Evolutionary conservation across 2,797 vertebrate species (phyloP).

Genomic region (Geotrypetes seraphini): DNA sequence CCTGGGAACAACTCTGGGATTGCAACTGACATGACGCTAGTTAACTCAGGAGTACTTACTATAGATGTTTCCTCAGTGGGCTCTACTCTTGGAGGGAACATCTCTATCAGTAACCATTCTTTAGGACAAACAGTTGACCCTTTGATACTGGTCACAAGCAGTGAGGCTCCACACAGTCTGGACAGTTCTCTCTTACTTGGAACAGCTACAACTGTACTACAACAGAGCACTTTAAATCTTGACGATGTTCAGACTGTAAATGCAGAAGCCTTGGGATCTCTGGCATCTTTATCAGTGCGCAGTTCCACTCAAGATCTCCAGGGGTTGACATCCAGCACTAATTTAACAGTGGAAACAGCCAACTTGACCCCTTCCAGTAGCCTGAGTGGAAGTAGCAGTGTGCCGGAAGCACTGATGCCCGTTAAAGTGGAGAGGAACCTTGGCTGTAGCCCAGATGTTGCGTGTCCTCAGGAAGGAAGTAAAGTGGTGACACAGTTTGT

Average conservation of each 20-base stretch:
- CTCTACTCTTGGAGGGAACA: conserved; percentile 52
- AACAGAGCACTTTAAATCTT: conserved; percentile 70
- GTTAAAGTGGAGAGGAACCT: conserved; percentile 54
- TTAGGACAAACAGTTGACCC: conserved; percentile 73
- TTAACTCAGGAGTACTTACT: conserved; percentile 82
- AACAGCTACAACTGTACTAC: conserved; percentile 56
- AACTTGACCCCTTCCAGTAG: conserved; percentile 47
- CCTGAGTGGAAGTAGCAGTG: conserved; percentile 39
- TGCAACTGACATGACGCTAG: conserved; percentile 71
- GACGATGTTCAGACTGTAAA: conserved; percentile 81
- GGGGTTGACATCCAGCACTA: conserved; percentile 58
- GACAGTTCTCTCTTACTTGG: conserved; percentile 65
- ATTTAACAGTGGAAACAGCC: conserved; percentile 49
- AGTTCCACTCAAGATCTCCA: conserved; percentile 53
- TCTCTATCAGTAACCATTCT: conserved; percentile 36
- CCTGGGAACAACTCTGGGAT: conserved; percentile 53
- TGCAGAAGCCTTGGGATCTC: conserved; percentile 70
- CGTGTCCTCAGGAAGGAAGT: conserved; percentile 62
- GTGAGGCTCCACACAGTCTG: conserved; percentile 64
- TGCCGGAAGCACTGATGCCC: conserved; percentile 62
- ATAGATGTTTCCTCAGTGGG: conserved; percentile 77
- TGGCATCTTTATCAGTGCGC: conserved; percentile 69
- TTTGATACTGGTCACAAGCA: conserved; percentile 68
- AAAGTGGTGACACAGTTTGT: conserved; percentile 72
- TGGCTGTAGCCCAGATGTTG: conserved; percentile 57